Evolutionary conservation across 1,140 invertebrate species (phyloP).

Genomic region (Nephotettix cincticeps): DNA sequence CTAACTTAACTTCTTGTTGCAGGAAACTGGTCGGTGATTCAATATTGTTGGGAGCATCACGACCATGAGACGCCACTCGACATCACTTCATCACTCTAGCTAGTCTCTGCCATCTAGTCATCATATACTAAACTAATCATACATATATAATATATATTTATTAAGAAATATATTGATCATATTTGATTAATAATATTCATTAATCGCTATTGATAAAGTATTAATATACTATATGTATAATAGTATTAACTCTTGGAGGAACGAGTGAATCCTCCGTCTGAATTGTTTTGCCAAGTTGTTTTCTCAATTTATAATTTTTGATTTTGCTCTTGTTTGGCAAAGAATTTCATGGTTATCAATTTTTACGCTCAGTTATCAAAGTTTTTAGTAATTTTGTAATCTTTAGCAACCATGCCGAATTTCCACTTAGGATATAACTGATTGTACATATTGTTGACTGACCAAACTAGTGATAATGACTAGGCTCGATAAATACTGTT

Average conservation of each 20-base stretch:
- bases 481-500: conserved; percentile 7
- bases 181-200: conserved; percentile 26
- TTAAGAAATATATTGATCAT: conserved; percentile 23
- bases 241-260: conserved; percentile 23
- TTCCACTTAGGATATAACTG: conserved; percentile 18
- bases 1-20: background rate
- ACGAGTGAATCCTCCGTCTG: background rate
- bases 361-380: background rate
- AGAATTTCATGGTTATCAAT: conserved; percentile 26
- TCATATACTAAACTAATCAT: conserved; percentile 23
- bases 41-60: background rate
- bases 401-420: conserved; percentile 23
- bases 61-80: background rate
- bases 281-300: conserved; percentile 17
- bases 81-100: background rate
- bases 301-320: conserved; percentile 18
- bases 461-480: conserved; percentile 1
- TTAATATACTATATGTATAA: conserved; percentile 21
- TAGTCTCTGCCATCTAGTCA: conserved; percentile 20
- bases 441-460: conserved; percentile 7
- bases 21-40: conserved; percentile 13
- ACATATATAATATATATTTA: conserved; percentile 21
- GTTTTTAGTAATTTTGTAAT: conserved; percentile 12
- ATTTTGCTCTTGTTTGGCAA: conserved; percentile 17
- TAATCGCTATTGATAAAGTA: conserved; percentile 24